Evolutionary conservation across 2,113 vertebrate genomes (phyloP), one percentile per base, ranked within the genome.

Genomic region (Lampris megalopsis): DNA sequence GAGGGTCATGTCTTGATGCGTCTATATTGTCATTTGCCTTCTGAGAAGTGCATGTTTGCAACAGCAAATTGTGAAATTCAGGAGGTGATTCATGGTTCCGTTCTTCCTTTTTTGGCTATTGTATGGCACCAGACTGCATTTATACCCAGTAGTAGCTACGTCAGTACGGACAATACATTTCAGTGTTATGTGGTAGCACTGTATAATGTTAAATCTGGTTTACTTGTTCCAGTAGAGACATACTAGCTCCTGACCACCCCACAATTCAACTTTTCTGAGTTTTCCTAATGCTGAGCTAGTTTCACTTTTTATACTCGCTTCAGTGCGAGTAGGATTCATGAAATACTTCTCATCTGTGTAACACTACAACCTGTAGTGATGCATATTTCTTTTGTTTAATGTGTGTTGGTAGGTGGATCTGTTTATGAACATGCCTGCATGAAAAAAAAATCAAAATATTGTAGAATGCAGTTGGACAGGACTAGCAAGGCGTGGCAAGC

Each of bases 391-490:
- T 0, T 13, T 36, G 5, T 42, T 66, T 8, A 52, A 13, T 48
- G 5, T 60, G 5, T 3, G 8, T 67, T 70, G 5, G 54, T n/a
- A 13, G 13, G 54, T 38, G 8, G 13, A 61, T 79, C n/a, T 73
- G 48, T 58, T 38, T 79, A 49, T 63, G 41, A 53, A 4, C 42
- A 43, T 61, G 41, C 72, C 53, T 73, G 54, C 9, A 35, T 63
- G 53, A 75, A 2, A 53, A 2, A 57, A 75, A 2, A 53, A 2
- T 63, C 8, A 6, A 70, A 24, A 13, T 38, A 53, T 38, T 59
- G 38, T 37, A 89, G 83, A 94, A 94, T 94, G 91, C 73, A 41
- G 93, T 68, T 67, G 1, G 64, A 92, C 94, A 77, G 85, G 93
- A 83, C 57, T 5, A 42, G 56, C 73, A 4, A 86, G 90, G 75